Base-by-base conservation (phyloP, 2,113 vertebrate species). In the Beaufortia kweichowensis region DNA sequence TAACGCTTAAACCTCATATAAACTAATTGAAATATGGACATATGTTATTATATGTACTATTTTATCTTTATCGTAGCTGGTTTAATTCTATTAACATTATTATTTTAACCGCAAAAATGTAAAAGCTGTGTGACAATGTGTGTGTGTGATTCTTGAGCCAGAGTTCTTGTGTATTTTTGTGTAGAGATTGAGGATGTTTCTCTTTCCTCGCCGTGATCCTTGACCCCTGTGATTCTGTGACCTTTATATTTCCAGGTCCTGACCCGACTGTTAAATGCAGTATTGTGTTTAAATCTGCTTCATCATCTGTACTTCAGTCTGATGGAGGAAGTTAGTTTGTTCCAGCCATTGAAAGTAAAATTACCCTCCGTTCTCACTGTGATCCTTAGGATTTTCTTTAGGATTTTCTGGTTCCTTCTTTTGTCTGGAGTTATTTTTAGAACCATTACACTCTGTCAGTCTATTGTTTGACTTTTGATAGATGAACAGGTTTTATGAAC, bases 311-410 rank as follows among this genome's bases (percentile, higher is more conserved):
- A 14, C 2, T 46, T 14, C 41, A 11, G 3, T 35, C 41, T 17
- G n/a, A 15, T 6, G 28, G 24, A 77, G 73, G 79, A 82, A 84
- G 72, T 59, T 35, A n/a, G 21, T 68, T 48, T 68, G 74, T 77
- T 79, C 77, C 61, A 72, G 59, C 19, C 28, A 78, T 77, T 70
- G 24, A 75, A 26, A 23, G 28, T 61, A 35, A 72, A n/a, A 33
- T 28, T 28, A n/a, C 53, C n/a, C 33, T 28, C 43, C 59, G 19
- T 9, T 10, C 7, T 35, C 3, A 9, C 61, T 35, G 14, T 6
- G 4, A 12, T 12, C 17, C 63, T 50, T 23, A 9, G 12, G 70
- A 56, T 59, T 26, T 6, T 68, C 63, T 39, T 17, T 9, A 6
- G 3, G 17, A 43, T 26, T 24, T 33, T 56, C 21, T 26, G 12